Percentiles rank a stretch among this genome's conserved stretches.
Conservation (phyloP, 2,888 invertebrate species). For the Torymus texanus region DNA sequence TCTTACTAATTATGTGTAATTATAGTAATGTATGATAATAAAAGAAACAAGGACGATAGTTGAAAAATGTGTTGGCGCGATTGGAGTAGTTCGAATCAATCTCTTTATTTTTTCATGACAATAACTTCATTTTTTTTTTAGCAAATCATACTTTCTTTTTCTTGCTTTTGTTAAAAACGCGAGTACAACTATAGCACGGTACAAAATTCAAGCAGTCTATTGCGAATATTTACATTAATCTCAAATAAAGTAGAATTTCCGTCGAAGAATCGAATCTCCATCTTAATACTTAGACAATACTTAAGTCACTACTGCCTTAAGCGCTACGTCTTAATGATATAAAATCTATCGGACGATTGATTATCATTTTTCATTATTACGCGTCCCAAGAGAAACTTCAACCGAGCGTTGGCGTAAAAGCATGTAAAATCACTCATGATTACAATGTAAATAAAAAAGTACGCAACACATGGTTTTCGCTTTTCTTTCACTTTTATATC, state of each 20-base stretch:
- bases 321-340: constrained; percentile 36
- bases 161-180: constrained; percentile 31
- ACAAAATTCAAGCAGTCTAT: constrained; percentile 55
- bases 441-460: not conserved
- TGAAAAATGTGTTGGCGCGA: constrained; percentile 6
- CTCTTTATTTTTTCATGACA: too few relatives aligned
- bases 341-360: constrained; percentile 28
- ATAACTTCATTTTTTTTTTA: constrained; percentile 1
- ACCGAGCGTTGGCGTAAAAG: constrained; percentile 17
- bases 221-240: constrained; percentile 56
- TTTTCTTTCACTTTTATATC: not conserved
- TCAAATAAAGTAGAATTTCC: constrained; percentile 47
- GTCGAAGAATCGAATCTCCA: constrained; percentile 44
- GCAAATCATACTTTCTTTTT: constrained; percentile 25
- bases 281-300: constrained; percentile 45
- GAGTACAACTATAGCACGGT: constrained; percentile 48
- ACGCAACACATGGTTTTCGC: not conserved
- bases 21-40: constrained; percentile 31
- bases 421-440: not conserved
- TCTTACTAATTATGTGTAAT: constrained; percentile 37
- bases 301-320: constrained; percentile 39
- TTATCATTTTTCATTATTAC: constrained; percentile 8
- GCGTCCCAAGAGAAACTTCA: constrained; percentile 20
- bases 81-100: not conserved
- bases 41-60: constrained; percentile 14